Base-by-base conservation (phyloP, 1,140 invertebrate species). In the Drosophila littoralis region DNA sequence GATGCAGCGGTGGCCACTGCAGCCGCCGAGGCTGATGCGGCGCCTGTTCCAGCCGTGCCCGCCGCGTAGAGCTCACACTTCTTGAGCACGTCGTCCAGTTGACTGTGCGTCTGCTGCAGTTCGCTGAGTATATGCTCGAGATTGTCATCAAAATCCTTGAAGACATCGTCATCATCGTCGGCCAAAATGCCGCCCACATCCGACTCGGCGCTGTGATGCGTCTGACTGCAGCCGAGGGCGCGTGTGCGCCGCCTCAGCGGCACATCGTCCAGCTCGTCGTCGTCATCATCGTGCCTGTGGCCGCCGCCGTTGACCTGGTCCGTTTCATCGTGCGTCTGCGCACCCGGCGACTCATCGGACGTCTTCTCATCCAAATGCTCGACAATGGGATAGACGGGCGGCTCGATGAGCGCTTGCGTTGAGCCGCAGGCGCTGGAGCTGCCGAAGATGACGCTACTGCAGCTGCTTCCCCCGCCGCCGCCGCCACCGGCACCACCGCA, bases 321-420 rank as follows among this genome's bases (percentile, higher is more conserved):
- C 58, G 33, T 66, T 68, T 52, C 54, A 7, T 59, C 63, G 12
- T 52, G 54, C 36, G 12, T 15, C 38, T 32, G 15, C 4, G 28
- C 93, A 84, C 35, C 76, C 83, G 60, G 58, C 79, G 58, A 48
- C 77, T 91, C 68, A 70, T 92, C 68, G 13, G 60, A 7, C 0
- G 57, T 48, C 66, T 81, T 96, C 92, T 97, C 96, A 88, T 97
- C 96, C 15, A 95, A 95, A 86, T 97, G 96, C 93, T 97, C 96
- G 3, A 95, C 96, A 81, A 97, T 97, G 1, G 96, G 96, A 92
- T 97, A 96, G 0, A 97, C 96, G 22, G 96, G 96, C 0, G 82
- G 77, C 54, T 91, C 89, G 12, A 92, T 91, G 0, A 92, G 59
- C 0, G 88, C 91, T 0, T 82, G 91, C 7, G 91, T 91, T 7